These are phyloP conservation scores for Drosophila miranda DNA, from an alignment of 1,140 invertebrate genomes.

Conservation along the genomic window DNA sequence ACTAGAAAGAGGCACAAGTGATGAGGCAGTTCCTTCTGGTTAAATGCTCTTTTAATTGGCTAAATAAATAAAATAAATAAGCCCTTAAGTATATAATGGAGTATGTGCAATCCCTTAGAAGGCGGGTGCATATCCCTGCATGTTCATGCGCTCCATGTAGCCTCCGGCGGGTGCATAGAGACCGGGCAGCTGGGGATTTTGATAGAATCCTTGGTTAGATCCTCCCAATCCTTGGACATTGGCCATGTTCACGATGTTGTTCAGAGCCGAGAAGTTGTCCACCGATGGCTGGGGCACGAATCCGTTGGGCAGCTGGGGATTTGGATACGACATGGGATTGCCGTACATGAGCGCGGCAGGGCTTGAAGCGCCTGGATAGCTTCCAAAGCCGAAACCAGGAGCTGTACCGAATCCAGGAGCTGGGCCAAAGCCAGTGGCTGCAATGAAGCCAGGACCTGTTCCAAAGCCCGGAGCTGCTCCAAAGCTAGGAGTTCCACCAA, in stretches of 20 bases:
- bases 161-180: slow-evolving; percentile 26
- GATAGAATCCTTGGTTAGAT: slow-evolving; percentile 27
- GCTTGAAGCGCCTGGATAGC: slow-evolving; percentile 36
- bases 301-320: slow-evolving; percentile 39
- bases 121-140: slow-evolving; percentile 50
- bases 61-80: slow-evolving; percentile 77
- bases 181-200: slow-evolving; percentile 23
- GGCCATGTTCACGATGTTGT: slow-evolving; percentile 57
- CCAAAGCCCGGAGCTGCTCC: slow-evolving; percentile 5
- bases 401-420: not conserved
- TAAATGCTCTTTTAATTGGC: slow-evolving; percentile 49
- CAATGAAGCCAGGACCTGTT: not conserved
- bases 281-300: slow-evolving; percentile 46
- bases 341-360: slow-evolving; percentile 10
- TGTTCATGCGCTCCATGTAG: slow-evolving; percentile 42
- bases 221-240: slow-evolving; percentile 48
- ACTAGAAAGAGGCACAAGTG: slow-evolving; percentile 29
- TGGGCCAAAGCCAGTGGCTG: not conserved
- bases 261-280: slow-evolving; percentile 54
- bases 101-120: slow-evolving; percentile 12
- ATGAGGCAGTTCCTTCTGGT: not conserved
- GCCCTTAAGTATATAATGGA: slow-evolving; percentile 1
- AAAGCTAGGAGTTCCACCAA: not conserved
- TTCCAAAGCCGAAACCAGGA: slow-evolving; percentile 7
- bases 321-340: slow-evolving; percentile 28